These are phyloP conservation scores for Drosophila barbarae DNA, from an alignment of 2,888 invertebrate species.

Conservation along the genomic window DNA sequence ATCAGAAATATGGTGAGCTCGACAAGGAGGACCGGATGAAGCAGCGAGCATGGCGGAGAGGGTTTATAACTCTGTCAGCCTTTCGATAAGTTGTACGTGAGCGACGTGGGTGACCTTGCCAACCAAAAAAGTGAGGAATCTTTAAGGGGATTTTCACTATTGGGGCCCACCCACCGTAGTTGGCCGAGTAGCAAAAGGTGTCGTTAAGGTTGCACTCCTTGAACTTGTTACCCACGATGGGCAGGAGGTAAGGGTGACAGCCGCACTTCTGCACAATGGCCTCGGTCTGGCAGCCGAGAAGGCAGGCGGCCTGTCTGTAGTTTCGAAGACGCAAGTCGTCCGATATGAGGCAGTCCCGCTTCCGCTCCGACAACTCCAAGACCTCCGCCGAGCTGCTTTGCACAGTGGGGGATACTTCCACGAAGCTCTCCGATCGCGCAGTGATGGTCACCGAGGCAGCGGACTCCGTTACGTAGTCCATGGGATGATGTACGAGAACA, in stretches of 20 bases:
- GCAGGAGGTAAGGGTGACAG: constrained; percentile 78
- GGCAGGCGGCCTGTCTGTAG: constrained; percentile 78
- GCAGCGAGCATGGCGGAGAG: not conserved
- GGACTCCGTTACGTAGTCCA: constrained; percentile 78
- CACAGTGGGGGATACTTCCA: constrained; percentile 77
- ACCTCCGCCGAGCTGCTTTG: constrained; percentile 77
- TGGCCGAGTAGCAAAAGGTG: constrained; percentile 72
- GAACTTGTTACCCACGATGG: constrained; percentile 59
- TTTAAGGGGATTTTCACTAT: not conserved
- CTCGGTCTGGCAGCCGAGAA: constrained; percentile 75
- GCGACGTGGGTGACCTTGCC: constrained; percentile 4
- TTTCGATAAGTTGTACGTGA: not conserved
- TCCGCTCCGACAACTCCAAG: constrained; percentile 73
- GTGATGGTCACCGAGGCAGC: constrained; percentile 77
- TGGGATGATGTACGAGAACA: constrained; percentile 78
- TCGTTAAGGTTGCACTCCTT: constrained; percentile 77
- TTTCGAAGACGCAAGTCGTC: constrained; percentile 70
- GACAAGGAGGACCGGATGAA: not conserved
- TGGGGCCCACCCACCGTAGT: constrained; percentile 70
- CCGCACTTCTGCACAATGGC: constrained; percentile 74
- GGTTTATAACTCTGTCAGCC: constrained; percentile 11
- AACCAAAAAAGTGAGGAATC: not conserved
- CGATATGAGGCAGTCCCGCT: constrained; percentile 78
- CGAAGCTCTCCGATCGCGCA: constrained; percentile 77
- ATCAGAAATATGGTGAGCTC: constrained; percentile 14